Conservation (phyloP, 2,113 vertebrate genomes). For the Macrotus californicus region DNA sequence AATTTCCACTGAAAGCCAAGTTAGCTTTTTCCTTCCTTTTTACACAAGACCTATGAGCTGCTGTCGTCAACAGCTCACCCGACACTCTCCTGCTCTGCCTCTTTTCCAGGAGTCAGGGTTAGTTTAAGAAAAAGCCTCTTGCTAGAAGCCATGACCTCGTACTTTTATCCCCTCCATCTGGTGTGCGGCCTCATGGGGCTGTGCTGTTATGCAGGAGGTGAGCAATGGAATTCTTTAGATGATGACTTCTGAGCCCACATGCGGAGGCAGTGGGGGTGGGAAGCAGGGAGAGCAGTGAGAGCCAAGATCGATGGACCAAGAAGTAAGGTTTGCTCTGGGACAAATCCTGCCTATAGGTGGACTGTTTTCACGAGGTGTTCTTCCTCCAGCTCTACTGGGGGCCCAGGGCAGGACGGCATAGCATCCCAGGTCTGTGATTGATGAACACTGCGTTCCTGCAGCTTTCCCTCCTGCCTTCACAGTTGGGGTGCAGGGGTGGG, state of each 20-base stretch:
- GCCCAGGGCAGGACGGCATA: background rate
- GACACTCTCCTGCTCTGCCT: conserved; percentile 63
- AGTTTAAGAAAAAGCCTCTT: conserved; percentile 75
- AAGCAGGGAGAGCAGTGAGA: conserved; percentile 49
- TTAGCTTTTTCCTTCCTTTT: conserved; percentile 44
- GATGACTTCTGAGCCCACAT: conserved; percentile 75
- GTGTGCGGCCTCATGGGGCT: conserved; percentile 71
- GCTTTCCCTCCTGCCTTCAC: conserved; percentile 69
- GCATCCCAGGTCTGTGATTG: conserved; percentile 37
- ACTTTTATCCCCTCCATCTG: conserved; percentile 76
- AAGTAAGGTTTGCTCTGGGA: conserved; percentile 28
- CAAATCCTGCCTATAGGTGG: conserved; percentile 39
- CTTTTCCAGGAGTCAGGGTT: conserved; percentile 71
- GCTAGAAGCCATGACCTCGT: conserved; percentile 74
- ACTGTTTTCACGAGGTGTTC: conserved; percentile 27
- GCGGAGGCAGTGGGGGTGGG: conserved; percentile 68
- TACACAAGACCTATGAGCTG: conserved; percentile 55
- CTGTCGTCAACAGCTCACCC: conserved; percentile 64
- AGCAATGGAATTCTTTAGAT: conserved; percentile 75
- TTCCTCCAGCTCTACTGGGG: background rate
- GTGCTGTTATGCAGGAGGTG: conserved; percentile 75
- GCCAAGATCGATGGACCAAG: conserved; percentile 70
- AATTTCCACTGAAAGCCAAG: conserved; percentile 42
- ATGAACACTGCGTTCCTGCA: conserved; percentile 37
- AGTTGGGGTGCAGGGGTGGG: conserved; percentile 54